These are phyloP conservation scores for Polyergus mexicanus DNA, from an alignment of 1,140 invertebrate species.

Conservation along the genomic window DNA sequence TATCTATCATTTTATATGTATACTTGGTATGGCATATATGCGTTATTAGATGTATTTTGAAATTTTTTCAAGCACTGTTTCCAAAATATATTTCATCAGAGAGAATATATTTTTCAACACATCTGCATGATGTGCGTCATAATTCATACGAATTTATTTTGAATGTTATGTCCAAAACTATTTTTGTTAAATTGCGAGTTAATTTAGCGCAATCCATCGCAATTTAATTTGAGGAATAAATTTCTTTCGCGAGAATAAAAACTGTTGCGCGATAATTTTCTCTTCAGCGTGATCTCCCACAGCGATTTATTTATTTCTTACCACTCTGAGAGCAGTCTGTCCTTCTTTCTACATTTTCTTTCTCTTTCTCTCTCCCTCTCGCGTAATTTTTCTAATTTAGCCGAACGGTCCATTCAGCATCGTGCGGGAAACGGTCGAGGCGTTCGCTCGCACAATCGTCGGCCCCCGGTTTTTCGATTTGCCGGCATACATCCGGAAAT, in stretches of 20 bases:
- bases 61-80: background rate
- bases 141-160: background rate
- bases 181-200: background rate
- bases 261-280: background rate
- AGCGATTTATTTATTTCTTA: slow-evolving; percentile 14
- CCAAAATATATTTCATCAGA: background rate
- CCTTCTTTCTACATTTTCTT: background rate
- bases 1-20: no score
- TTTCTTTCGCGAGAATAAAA: slow-evolving; percentile 19
- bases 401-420: slow-evolving; percentile 42
- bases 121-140: background rate
- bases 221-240: slow-evolving; percentile 24
- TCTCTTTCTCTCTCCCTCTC: background rate
- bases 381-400: slow-evolving; percentile 54
- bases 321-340: background rate
- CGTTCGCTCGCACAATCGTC: slow-evolving; percentile 72
- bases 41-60: background rate
- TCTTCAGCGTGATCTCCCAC: background rate
- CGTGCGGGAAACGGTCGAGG: slow-evolving; percentile 1
- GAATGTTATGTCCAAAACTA: background rate
- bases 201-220: background rate
- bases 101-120: background rate
- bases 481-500: slow-evolving; percentile 81
- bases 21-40: background rate
- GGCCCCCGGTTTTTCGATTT: slow-evolving; percentile 78